Evolutionary conservation across 1,140 invertebrate genomes (phyloP).

Genomic region (Pseudomyrmex gracilis): DNA sequence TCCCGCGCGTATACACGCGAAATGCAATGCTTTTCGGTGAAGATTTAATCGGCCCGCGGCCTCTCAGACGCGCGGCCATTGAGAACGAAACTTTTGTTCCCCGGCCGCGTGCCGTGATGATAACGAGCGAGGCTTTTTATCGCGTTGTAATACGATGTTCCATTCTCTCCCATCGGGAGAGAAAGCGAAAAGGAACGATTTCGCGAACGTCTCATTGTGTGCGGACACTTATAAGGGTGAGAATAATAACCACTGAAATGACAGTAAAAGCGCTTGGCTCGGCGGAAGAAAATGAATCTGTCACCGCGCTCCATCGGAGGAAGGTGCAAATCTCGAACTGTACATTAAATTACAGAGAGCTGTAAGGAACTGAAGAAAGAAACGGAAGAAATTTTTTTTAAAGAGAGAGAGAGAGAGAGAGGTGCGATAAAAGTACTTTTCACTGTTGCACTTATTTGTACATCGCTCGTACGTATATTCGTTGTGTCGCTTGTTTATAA

Average conservation of each 20-base stretch:
- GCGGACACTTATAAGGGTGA: neutral
- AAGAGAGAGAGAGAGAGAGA: no score
- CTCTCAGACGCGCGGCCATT: neutral
- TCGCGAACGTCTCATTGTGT: constrained; percentile 27
- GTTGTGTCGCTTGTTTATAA: neutral
- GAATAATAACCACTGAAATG: constrained; percentile 15
- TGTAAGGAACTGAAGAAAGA: neutral
- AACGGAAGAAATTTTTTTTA: neutral
- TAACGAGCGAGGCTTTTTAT: neutral
- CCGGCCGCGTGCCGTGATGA: neutral
- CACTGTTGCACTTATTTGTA: neutral
- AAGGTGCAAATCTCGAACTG: constrained; percentile 16
- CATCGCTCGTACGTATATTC: neutral
- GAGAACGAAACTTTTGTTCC: neutral
- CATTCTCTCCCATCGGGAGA: constrained; percentile 1
- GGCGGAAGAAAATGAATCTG: neutral
- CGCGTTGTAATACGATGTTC: neutral
- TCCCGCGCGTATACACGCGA: constrained; percentile 12
- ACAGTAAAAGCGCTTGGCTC: neutral
- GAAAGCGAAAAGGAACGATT: constrained; percentile 35
- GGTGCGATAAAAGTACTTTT: neutral
- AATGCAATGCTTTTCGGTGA: constrained; percentile 24
- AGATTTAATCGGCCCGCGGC: constrained; percentile 8
- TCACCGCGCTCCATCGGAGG: constrained; percentile 8
- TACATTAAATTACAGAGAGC: neutral